Percentiles rank a stretch among this genome's conserved stretches.
phyloP scores from a whole-genome alignment of 35 echinoderm and acorn worm species.

The Heliocidaris erythrogramma region DNA sequence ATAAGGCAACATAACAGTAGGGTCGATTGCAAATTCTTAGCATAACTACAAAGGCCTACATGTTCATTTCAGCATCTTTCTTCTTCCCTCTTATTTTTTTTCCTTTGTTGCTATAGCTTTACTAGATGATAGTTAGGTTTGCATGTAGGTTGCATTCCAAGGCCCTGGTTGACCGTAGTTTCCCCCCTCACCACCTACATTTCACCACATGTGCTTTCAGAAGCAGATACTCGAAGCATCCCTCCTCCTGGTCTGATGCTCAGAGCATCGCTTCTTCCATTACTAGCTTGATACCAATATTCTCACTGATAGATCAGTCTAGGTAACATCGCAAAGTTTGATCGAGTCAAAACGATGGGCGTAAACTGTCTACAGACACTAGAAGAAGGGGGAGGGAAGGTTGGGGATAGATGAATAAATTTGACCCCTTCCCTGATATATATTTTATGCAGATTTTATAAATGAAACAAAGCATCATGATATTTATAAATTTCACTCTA shows the following conservation, averaged over 20 bases:
- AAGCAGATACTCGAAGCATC: neutral
- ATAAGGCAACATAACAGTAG: neutral
- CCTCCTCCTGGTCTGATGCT: neutral
- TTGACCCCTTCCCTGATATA: no score
- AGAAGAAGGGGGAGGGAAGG: no score
- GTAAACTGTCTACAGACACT: no score
- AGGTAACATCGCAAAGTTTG: neutral
- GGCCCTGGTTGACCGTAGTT: neutral
- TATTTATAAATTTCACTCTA: no score
- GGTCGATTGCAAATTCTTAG: conserved; percentile 30
- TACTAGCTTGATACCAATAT: neutral
- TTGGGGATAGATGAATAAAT: no score
- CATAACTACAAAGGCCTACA: conserved; percentile 12
- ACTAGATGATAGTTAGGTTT: neutral
- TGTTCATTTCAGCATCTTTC: conserved; percentile 1
- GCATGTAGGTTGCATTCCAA: conserved; percentile 22
- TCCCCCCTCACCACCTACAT: neutral
- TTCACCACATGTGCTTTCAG: conserved; percentile 25
- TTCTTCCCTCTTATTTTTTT: conserved; percentile 20
- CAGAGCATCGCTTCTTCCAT: neutral
- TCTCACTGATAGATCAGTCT: neutral
- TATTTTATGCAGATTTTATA: no score
- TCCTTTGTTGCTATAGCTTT: neutral
- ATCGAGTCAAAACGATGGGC: neutral
- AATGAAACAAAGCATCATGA: no score